Percentiles rank a stretch among this genome's conserved stretches.
Evolutionary conservation across 2,797 vertebrate genomes (phyloP).

Genomic region (Taenioides sp.): DNA sequence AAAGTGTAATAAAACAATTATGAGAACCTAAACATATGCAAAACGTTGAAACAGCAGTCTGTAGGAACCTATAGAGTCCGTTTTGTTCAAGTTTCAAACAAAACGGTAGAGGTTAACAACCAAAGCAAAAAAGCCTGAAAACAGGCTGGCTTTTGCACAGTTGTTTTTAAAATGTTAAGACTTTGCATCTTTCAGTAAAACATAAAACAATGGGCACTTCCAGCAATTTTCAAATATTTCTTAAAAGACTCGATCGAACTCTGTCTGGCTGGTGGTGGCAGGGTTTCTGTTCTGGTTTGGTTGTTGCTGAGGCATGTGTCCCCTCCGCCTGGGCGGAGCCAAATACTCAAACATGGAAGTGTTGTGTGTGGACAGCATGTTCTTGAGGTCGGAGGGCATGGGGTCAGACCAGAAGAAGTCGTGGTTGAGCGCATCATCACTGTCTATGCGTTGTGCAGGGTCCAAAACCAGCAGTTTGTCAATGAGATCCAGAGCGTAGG

Average conservation of each 20-base stretch:
- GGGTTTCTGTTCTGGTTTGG: conserved; percentile 95
- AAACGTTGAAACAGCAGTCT: background rate
- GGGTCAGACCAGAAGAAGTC: conserved; percentile 99
- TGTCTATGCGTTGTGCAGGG: conserved; percentile 89
- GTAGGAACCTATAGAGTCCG: background rate
- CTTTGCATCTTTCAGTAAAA: background rate
- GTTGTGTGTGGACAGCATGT: conserved; percentile 98
- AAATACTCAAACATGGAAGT: conserved; percentile 99
- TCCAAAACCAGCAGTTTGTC: conserved; percentile 95
- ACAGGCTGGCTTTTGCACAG: conserved; percentile 8
- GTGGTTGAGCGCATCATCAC: conserved; percentile 93
- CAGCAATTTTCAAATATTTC: background rate
- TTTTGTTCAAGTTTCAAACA: conserved; percentile 4
- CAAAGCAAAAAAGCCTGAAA: conserved; percentile 12
- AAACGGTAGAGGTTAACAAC: background rate
- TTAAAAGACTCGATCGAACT: conserved; percentile 92
- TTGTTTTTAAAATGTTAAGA: background rate
- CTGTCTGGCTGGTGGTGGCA: conserved; percentile 90
- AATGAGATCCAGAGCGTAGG: conserved; percentile 92
- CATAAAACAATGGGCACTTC: conserved; percentile 3
- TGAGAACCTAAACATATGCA: conserved; percentile 1
- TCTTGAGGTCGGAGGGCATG: conserved; percentile 97
- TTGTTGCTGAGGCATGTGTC: conserved; percentile 93
- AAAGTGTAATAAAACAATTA: conserved; percentile 13
- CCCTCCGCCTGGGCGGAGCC: conserved; percentile 89